Conservation (phyloP, 2,113 vertebrate genomes). For the Glaucidium brasilianum region DNA sequence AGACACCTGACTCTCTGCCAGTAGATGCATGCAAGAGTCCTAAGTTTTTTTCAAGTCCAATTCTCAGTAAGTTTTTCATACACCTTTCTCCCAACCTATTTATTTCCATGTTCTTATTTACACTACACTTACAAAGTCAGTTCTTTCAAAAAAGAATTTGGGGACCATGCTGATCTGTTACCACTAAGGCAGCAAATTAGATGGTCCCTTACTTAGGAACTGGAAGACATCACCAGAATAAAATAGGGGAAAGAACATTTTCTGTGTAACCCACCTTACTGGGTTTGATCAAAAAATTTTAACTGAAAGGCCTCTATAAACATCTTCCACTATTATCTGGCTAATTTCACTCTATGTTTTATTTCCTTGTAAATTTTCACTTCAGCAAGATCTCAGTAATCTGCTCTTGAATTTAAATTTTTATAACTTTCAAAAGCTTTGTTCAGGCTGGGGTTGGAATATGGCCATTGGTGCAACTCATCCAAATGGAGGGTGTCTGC, state of each 20-base stretch:
- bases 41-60: neutral
- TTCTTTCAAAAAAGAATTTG: neutral
- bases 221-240: fast-evolving
- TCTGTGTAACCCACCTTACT: neutral
- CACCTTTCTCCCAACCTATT: neutral
- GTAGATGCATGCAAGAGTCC: neutral
- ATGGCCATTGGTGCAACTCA: neutral
- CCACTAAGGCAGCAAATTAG: neutral
- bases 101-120: neutral
- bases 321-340: neutral
- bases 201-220: neutral
- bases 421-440: neutral
- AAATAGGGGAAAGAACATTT: neutral
- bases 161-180: neutral
- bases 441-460: neutral
- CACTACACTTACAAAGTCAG: neutral
- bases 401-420: neutral
- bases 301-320: neutral
- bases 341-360: neutral
- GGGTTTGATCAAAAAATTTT: neutral
- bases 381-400: neutral
- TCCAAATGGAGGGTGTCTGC: neutral
- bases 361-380: neutral
- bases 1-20: neutral
- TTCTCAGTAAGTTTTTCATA: neutral